Base-by-base conservation (phyloP, 2,113 vertebrate species). In the Synchiropus splendidus region DNA sequence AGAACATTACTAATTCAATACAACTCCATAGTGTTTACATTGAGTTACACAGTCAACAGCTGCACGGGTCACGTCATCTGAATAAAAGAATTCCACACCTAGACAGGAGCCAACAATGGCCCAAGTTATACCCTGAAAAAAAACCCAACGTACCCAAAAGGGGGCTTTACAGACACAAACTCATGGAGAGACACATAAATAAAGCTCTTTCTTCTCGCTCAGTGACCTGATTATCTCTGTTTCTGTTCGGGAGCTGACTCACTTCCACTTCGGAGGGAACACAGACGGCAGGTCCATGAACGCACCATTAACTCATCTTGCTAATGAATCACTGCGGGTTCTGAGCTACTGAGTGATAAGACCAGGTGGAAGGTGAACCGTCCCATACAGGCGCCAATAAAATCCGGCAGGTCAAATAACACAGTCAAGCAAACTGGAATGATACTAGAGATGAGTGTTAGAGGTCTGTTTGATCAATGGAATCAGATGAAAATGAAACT, bases 141-240 rank as follows among this genome's bases (percentile, higher is more conserved):
- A 60, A 68, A 70, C 70, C 70, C 59, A 65, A 46, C 43, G 41
- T 45, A 48, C 50, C 55, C 61, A 57, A 36, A 41, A 30, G 38
- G 34, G 18, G 58, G 51, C 65, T 58, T 67, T 58, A 71, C 58
- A 58, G 60, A 37, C 53, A n/a, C 54, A 64, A 63, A 75, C 62
- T 58, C 58, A 47, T 47, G 46, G 60, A 36, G 50, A 41, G 45
- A 63, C 64, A 59, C 53, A 56, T 41, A 48, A 68, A 46, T 50
- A 42, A 45, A 45, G 41, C 38, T 64, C 48, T 72, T 78, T 79
- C 58, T 76, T 78, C 70, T 71, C 67, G 67, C 65, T 76, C 79
- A 74, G 59, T 66, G 61, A 69, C 64, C 64, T 30, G 31, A 66
- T 68, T 57, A 60, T 49, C 51, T 72, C 70, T 64, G 68, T 65